These are phyloP conservation scores for Neodiprion virginianus DNA, from an alignment of 1,140 invertebrate genomes.

Conservation along the genomic window DNA sequence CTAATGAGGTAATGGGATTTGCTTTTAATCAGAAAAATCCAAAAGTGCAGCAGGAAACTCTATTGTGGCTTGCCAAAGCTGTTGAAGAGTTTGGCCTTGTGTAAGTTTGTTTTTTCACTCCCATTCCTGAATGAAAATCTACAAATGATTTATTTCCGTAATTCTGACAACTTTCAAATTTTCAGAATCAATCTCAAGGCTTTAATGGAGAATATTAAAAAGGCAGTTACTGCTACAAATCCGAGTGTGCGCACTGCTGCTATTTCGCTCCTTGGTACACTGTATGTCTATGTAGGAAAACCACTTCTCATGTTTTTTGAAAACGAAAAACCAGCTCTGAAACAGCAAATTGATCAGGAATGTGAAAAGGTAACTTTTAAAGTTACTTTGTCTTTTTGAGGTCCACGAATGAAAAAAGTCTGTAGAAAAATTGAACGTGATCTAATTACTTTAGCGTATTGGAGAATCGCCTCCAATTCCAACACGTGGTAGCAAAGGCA, in stretches of 20 bases:
- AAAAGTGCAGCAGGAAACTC: constrained; percentile 86
- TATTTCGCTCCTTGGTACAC: constrained; percentile 71
- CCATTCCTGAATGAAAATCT: background rate
- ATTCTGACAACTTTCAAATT: constrained; percentile 36
- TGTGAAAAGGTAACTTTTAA: constrained; percentile 73
- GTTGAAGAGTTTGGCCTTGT: constrained; percentile 86
- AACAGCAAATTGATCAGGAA: constrained; percentile 87
- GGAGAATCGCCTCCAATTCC: constrained; percentile 76
- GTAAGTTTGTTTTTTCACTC: constrained; percentile 57
- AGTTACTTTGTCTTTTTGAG: no score
- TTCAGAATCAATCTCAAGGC: constrained; percentile 79
- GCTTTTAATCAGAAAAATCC: constrained; percentile 91
- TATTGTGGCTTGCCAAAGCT: constrained; percentile 79
- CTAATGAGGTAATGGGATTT: constrained; percentile 73
- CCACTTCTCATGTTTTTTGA: constrained; percentile 82
- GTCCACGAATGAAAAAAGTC: no score
- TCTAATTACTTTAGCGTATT: constrained; percentile 53
- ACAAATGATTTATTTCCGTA: constrained; percentile 10
- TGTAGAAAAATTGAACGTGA: constrained; percentile 3
- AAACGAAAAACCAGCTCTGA: constrained; percentile 83
- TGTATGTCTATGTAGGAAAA: constrained; percentile 84
- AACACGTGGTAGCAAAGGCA: constrained; percentile 64
- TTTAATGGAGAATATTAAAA: constrained; percentile 82
- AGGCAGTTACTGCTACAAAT: constrained; percentile 83
- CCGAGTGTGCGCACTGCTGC: constrained; percentile 80